Base-by-base conservation (phyloP, 2,888 invertebrate species). In the Oscheius sp. region DNA sequence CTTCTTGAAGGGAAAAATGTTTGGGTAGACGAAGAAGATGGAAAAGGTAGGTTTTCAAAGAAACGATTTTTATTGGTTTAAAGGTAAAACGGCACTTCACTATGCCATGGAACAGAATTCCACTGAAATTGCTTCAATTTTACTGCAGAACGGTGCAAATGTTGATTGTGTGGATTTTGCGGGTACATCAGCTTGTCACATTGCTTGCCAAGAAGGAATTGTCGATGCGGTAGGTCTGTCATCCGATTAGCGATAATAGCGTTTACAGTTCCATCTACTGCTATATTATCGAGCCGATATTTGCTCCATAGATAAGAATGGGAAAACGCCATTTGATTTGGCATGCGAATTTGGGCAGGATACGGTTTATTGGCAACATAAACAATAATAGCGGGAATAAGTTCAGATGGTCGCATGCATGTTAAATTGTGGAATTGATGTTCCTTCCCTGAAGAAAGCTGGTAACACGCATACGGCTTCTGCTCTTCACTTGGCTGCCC, bases 261-360 rank as follows among this genome's bases (percentile, higher is more conserved):
- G 69, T 35, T 69, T 69, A 70, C 64, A 90, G 91, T 89, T 89
- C 25, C 89, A 89, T 58, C 80, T 89, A 55, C 82, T 91, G 41
- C 76, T 90, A 68, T 85, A 89, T 56, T 89, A 90, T 75, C 89
- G 89, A 75, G 90, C 89, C 0, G 89, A 89, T 76, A 88, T 89
- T 5, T 88, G 88, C 9, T 80, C 89, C 5, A 81, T 87, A 45
- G 90, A 90, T 83, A 89, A 89, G 61, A 86, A 88, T 35, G 86
- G 88, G 56, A 89, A 89, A 79, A 90, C 90, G 1, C 89, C 91
- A 0, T 87, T 91, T 16, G 91, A 91, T 79, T 80, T 90, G 64
- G 90, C 90, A 55, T 90, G 90, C 80, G 91, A 91, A 80, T 90
- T 89, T 79, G 91, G 91, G 13, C 86, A 89, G 78, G 88, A 77